Evolutionary conservation across 2,888 invertebrate genomes (phyloP), one percentile per base, ranked within the genome.

Genomic region (Troilus luridus): DNA sequence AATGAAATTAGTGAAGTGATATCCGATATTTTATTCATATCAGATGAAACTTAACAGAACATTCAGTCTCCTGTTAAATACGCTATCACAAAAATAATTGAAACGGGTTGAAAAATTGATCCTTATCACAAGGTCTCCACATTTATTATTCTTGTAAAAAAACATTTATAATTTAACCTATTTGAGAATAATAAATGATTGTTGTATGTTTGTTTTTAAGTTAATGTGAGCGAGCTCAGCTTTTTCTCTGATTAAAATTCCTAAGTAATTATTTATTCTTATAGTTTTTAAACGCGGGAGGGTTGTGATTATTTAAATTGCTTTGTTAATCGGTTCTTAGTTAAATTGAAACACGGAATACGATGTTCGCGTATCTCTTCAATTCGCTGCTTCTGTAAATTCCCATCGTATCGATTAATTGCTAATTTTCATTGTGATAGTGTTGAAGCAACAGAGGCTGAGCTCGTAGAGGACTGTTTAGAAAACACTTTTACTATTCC

Each of bases 1-100:
- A 89, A 89, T 89, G 89, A 89, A 89, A 89, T 89, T 89, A 89
- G 89, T 64, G 89, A 89, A 89, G 62, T 27, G 89, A 54, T 60
- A 67, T 54, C 19, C 11, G 19, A 64, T 89, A 89, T 89, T 64
- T 64, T 89, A 64, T 64, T 64, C 54, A 54, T 27, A n/a, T 27
- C 41, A 64, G 54, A 89, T 89, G 41, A 54, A 88, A 89, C 60
- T 64, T 62, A 64, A 27, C 58, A 7, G 17, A 60, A 60, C 60
- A 41, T 41, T 41, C 41, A 88, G 58, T 60, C 60, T 27, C 41
- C 89, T 60, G 89, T 64, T 89, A 60, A 89, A 89, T 89, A 89
- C 24, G 56, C 67, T 89, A 60, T 67, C 67, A 89, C 89, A 89
- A 89, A 67, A 89, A 89, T 89, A 67, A 89, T 89, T 89, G 67